A percentile compares a stretch with the other conserved stretches of the same genome.
Evolutionary conservation across 2,888 invertebrate species (phyloP).

Genomic region (Seira ritae): DNA sequence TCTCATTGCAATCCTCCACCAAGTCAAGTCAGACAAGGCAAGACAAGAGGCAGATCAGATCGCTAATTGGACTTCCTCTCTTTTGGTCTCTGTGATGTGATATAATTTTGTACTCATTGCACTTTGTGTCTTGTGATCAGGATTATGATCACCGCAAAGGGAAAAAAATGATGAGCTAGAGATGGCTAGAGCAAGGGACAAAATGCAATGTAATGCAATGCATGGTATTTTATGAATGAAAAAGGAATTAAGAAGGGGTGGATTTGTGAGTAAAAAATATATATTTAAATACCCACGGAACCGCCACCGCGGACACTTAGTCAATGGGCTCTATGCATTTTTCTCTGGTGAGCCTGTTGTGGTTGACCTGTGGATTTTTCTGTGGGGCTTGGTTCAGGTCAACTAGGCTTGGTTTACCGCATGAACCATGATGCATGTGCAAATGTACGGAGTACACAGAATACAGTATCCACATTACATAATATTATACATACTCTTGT

Average conservation of each 20-base stretch:
- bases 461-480: no score
- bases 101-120: constrained; percentile 5
- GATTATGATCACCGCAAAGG: constrained; percentile 15
- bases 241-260: no score
- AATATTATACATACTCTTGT: no score
- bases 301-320: constrained; percentile 39
- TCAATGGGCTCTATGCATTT: not conserved
- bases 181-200: constrained; percentile 4
- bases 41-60: not conserved
- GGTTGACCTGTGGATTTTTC: constrained; percentile 54
- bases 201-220: not conserved
- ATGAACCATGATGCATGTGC: constrained; percentile 51
- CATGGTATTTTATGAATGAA: no score
- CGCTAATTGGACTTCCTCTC: constrained; percentile 51
- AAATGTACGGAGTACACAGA: not conserved
- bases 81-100: no score
- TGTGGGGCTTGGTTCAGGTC: constrained; percentile 52
- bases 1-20: not conserved
- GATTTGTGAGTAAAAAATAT: not conserved
- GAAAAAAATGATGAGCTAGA: not conserved
- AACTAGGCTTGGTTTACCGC: constrained; percentile 60
- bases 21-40: constrained; percentile 3
- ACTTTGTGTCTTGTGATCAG: no score
- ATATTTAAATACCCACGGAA: constrained; percentile 14
- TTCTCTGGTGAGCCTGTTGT: constrained; percentile 61